A percentile compares a stretch with the other conserved stretches of the same genome.
Evolutionary conservation across 2,888 invertebrate genomes (phyloP).

Genomic region (Caenorhabditis sinica): DNA sequence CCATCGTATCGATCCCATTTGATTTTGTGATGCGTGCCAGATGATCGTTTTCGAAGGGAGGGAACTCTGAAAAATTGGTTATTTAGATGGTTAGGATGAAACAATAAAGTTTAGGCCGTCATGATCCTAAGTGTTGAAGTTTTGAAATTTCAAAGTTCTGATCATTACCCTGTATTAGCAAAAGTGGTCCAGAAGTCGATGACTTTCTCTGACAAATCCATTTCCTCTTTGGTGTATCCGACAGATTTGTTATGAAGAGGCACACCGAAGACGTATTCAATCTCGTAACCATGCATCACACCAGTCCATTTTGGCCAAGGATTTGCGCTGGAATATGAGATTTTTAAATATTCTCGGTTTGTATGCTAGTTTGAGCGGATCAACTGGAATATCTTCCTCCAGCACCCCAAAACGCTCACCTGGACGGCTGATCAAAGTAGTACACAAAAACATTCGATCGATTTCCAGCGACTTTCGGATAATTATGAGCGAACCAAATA

Average conservation of each 20-base stretch:
- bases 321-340: slow-evolving; percentile 75
- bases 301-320: slow-evolving; percentile 85
- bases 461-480: slow-evolving; percentile 71
- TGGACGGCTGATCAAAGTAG: slow-evolving; percentile 82
- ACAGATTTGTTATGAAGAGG: slow-evolving; percentile 86
- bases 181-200: slow-evolving; percentile 81
- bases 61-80: slow-evolving; percentile 44
- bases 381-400: no score
- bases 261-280: slow-evolving; percentile 97
- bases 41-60: slow-evolving; percentile 43
- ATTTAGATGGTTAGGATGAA: not conserved
- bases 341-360: no score
- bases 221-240: slow-evolving; percentile 76
- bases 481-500: slow-evolving; percentile 80
- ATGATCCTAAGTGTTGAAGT: not conserved
- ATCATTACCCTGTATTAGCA: slow-evolving; percentile 75
- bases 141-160: not conserved
- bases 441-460: slow-evolving; percentile 81
- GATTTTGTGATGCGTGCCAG: slow-evolving; percentile 51
- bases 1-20: slow-evolving; percentile 65
- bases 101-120: no score
- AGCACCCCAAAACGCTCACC: slow-evolving; percentile 54
- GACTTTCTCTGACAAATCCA: slow-evolving; percentile 77
- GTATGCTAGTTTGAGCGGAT: no score
- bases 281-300: slow-evolving; percentile 98